phyloP scores from a whole-genome alignment of 2,113 vertebrate species.

The Suncus etruscus region DNA sequence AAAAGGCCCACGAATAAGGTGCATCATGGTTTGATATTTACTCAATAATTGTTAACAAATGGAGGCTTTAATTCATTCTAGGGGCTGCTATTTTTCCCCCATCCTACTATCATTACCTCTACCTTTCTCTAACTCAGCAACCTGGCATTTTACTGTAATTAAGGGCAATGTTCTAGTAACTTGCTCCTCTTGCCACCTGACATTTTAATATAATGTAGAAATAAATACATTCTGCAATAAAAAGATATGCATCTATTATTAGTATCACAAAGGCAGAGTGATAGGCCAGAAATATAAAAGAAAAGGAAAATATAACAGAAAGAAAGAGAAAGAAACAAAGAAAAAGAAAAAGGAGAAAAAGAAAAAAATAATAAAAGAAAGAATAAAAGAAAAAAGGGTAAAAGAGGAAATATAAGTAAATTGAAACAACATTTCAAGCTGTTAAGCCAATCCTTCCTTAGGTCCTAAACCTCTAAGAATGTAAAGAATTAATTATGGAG shows the following conservation, averaged over 20 bases:
- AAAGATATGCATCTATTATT: neutral
- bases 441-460: slow-evolving; percentile 61
- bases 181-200: neutral
- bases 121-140: neutral
- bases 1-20: neutral
- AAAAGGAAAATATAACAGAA: slow-evolving; percentile 32
- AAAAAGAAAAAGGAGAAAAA: no score
- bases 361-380: slow-evolving; percentile 35
- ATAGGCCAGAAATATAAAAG: neutral
- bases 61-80: neutral
- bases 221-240: slow-evolving; percentile 38
- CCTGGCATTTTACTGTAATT: neutral
- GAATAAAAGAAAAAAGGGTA: slow-evolving; percentile 66
- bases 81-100: neutral
- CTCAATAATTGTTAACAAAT: neutral
- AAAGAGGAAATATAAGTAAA: slow-evolving; percentile 72
- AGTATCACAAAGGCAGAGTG: slow-evolving; percentile 26
- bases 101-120: neutral
- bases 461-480: slow-evolving; percentile 67
- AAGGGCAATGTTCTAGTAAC: neutral
- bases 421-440: slow-evolving; percentile 68
- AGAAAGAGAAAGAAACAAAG: slow-evolving; percentile 59
- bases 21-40: accelerated
- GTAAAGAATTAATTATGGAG: slow-evolving; percentile 82
- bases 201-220: slow-evolving; percentile 22